Conservation (phyloP, 2,113 vertebrate species). For the Atractosteus spatula region DNA sequence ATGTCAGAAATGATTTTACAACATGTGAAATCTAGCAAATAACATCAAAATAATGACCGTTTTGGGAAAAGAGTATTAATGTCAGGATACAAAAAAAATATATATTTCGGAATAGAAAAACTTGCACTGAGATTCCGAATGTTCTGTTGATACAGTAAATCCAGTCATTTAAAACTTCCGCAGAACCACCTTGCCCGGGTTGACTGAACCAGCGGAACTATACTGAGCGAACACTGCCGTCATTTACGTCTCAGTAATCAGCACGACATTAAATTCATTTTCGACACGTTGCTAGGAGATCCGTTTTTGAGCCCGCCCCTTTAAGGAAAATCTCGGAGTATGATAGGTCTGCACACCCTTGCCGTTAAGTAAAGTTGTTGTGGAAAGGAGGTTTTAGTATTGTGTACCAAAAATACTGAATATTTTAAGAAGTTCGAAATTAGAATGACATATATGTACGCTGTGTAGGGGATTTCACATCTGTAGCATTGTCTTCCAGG, state of each 20-base stretch:
- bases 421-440: not conserved
- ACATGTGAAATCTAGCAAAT: no score
- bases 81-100: no score
- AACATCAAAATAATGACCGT: no score
- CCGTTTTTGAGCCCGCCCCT: conserved; percentile 21
- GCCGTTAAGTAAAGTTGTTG: not conserved
- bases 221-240: no score
- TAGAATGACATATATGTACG: not conserved
- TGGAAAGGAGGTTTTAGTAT: not conserved
- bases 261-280: conserved; percentile 39
- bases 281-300: conserved; percentile 30
- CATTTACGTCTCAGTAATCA: not conserved
- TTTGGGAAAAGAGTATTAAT: no score
- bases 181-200: no score
- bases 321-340: not conserved
- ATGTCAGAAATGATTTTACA: no score
- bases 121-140: no score
- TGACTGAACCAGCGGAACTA: no score
- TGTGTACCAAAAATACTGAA: not conserved
- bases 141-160: no score
- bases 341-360: conserved; percentile 34
- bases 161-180: no score
- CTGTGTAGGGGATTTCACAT: not conserved
- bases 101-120: no score
- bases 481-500: not conserved